A percentile compares a stretch with the other conserved stretches of the same genome.
Conservation (phyloP, 2,888 invertebrate genomes). For the Eilema caniola region DNA sequence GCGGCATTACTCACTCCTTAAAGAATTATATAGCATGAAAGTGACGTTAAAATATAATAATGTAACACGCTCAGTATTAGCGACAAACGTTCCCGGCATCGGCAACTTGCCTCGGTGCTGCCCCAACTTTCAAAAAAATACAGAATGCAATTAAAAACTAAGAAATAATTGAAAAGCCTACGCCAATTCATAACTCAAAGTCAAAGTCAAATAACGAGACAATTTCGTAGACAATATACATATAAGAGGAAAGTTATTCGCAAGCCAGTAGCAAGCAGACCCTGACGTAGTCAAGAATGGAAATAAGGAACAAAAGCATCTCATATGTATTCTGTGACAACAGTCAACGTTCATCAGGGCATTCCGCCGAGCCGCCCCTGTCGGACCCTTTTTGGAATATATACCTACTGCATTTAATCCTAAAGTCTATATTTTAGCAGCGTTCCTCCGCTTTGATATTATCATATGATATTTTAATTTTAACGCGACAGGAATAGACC, state of each 20-base stretch:
- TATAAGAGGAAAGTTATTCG: not conserved
- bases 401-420: not conserved
- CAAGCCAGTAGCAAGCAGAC: not conserved
- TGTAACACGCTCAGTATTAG: not conserved
- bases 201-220: not conserved
- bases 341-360: not conserved
- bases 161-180: too few species aligned
- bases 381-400: not conserved
- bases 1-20: not conserved
- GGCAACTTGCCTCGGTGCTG: not conserved
- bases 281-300: not conserved
- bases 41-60: not conserved
- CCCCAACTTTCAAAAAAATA: not conserved
- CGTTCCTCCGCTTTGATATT: not conserved
- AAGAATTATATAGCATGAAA: not conserved
- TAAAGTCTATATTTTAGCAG: not conserved
- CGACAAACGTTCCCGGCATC: not conserved
- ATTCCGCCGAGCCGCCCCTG: slow-evolving; percentile 1
- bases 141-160: too few species aligned
- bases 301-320: not conserved
- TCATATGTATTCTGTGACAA: not conserved
- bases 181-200: too few species aligned
- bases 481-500: not conserved
- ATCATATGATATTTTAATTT: slow-evolving; percentile 4
- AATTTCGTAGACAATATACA: too few species aligned